Percentiles rank a stretch among this genome's conserved stretches.
phyloP scores from a whole-genome alignment of 2,797 vertebrate genomes.

The Brotula barbata region DNA sequence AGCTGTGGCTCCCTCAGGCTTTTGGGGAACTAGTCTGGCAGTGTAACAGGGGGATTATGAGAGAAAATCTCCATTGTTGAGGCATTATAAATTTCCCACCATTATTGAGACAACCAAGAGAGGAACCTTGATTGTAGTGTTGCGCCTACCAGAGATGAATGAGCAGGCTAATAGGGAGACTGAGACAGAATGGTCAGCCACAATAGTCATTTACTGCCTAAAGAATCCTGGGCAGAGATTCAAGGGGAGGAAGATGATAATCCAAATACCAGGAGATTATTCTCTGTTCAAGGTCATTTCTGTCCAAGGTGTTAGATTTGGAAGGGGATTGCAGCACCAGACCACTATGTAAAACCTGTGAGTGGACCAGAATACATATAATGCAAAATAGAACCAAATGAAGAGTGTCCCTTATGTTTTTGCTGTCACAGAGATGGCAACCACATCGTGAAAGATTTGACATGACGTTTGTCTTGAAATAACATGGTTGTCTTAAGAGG shows the following conservation, averaged over 20 bases:
- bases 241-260: not conserved
- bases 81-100: slow-evolving; percentile 1
- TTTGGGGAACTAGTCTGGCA: slow-evolving; percentile 21
- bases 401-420: slow-evolving; percentile 11
- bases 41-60: slow-evolving; percentile 13
- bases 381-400: slow-evolving; percentile 5
- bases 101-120: slow-evolving; percentile 15
- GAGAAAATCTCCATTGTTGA: slow-evolving; percentile 14
- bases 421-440: slow-evolving; percentile 10
- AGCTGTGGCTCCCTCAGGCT: slow-evolving; percentile 21
- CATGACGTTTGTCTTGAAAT: too few relatives aligned
- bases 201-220: slow-evolving; percentile 22
- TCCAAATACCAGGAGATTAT: not conserved
- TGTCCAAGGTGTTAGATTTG: not conserved
- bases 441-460: slow-evolving; percentile 21
- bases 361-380: not conserved
- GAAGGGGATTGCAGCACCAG: not conserved
- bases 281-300: not conserved
- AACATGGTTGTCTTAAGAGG: slow-evolving; percentile 28
- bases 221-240: not conserved
- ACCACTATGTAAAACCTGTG: not conserved
- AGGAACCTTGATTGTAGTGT: slow-evolving; percentile 28
- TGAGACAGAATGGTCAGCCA: slow-evolving; percentile 4
- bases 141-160: slow-evolving; percentile 10
- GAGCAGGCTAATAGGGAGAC: slow-evolving; percentile 4